phyloP scores from a whole-genome alignment of 2,888 invertebrate genomes.

The Dione vanillae region DNA sequence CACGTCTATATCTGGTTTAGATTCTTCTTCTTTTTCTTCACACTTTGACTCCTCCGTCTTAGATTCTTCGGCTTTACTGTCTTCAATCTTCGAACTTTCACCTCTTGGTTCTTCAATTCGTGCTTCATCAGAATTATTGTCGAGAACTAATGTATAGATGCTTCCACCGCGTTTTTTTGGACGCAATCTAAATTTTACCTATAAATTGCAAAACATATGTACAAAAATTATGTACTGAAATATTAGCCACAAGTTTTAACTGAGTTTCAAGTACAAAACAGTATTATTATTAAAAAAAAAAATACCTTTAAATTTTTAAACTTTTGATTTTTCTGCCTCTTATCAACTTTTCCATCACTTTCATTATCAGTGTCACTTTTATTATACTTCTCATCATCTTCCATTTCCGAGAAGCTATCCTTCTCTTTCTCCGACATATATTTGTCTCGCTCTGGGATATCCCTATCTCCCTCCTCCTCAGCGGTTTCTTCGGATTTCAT shows the following conservation, averaged over 20 bases:
- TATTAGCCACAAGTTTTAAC: neutral
- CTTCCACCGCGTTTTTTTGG: constrained; percentile 75
- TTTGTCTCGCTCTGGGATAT: constrained; percentile 53
- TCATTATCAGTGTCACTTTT: constrained; percentile 80
- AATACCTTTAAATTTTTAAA: constrained; percentile 77
- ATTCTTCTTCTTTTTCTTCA: constrained; percentile 54
- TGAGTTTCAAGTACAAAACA: neutral
- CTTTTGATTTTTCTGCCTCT: constrained; percentile 61
- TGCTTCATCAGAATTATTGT: constrained; percentile 56
- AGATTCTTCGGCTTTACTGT: constrained; percentile 44
- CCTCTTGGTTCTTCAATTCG: constrained; percentile 46
- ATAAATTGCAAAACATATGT: constrained; percentile 15
- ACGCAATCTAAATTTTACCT: constrained; percentile 77
- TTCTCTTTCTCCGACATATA: constrained; percentile 72
- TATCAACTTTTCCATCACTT: constrained; percentile 70
- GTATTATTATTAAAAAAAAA: neutral
- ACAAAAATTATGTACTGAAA: neutral
- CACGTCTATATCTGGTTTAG: constrained; percentile 64
- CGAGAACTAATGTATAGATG: constrained; percentile 67
- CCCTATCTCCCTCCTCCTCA: constrained; percentile 64
- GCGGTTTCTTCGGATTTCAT: constrained; percentile 64
- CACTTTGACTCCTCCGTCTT: constrained; percentile 54
- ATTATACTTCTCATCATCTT: constrained; percentile 78
- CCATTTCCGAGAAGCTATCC: constrained; percentile 80
- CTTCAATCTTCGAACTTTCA: constrained; percentile 52